Base-by-base conservation (phyloP, 2,888 invertebrate species). In the Saturnia japonica region DNA sequence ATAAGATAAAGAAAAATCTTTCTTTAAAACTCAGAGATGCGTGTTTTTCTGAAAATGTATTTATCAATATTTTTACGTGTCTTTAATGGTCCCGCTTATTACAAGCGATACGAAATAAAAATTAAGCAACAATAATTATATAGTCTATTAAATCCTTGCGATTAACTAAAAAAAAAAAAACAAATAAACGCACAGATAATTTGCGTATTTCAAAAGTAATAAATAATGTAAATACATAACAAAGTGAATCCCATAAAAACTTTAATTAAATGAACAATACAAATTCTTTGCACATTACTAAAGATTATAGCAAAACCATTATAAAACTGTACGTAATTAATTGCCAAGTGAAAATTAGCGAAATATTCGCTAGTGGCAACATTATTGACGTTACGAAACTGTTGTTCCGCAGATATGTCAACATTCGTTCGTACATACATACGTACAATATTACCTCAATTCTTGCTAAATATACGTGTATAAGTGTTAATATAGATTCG, bases 381-480 rank as follows among this genome's bases (percentile, higher is more conserved):
- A 80, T 82, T 77, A 77, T 75, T 80, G 78, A 78, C 74, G 82
- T 89, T 86, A 82, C 82, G 82, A 84, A 85, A 91, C 82, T 81
- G 79, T 83, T 85, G 90, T 91, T 91, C 91, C 91, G 89, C 83
- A 84, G 89, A 88, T 87, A 88, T 91, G 93, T 90, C 92, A 90
- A 92, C 93, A 91, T 80, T 73, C 78, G 79, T 77, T 79, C 57
- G 25, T 28, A 57, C 81, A 80, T 77, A 80, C 80, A 80, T 79
- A 79, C 78, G 78, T 80, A 79, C 80, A 80, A 79, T 80, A 81
- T 91, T 91, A 89, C 90, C 82, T 89, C 88, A 91, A n/a, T 83
- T 83, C 83, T 87, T 88, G 85, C 83, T 85, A 89, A 88, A 91
- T 88, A 88, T 89, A 89, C 87, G 84, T n/a, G n/a, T 90, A 88